Conservation (phyloP, 2,113 vertebrate genomes). For the Trematocara zebra region DNA sequence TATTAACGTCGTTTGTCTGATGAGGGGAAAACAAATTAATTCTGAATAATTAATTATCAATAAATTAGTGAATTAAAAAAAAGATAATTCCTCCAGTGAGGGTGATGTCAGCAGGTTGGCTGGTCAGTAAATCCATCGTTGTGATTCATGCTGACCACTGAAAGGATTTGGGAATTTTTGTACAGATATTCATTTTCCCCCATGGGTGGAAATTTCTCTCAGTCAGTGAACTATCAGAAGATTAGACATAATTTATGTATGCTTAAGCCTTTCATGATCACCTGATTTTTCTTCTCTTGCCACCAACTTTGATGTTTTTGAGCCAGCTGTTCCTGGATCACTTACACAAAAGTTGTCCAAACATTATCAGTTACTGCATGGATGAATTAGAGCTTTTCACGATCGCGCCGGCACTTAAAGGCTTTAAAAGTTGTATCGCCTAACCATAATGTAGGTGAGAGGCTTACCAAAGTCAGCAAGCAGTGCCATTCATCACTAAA, state of each 20-base stretch:
- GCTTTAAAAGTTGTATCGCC: not conserved
- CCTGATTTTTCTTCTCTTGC: not conserved
- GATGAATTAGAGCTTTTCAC: not conserved
- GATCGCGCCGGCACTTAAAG: not conserved
- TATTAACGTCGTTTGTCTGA: not conserved
- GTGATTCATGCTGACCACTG: not conserved
- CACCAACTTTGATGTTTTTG: not conserved
- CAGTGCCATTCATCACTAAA: not conserved
- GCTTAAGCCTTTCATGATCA: not conserved
- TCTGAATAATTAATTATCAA: not conserved
- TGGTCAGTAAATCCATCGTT: not conserved
- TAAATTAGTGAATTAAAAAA: not conserved
- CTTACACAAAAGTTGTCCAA: not conserved
- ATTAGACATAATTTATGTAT: not conserved
- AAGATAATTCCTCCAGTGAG: not conserved
- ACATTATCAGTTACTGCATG: not conserved
- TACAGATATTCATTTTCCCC: not conserved
- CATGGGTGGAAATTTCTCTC: not conserved
- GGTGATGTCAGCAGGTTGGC: not conserved
- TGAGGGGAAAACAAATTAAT: not conserved
- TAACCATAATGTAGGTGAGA: not conserved
- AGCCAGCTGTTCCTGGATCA: not conserved
- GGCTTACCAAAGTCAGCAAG: not conserved
- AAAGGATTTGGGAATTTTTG: not conserved
- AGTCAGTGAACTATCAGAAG: not conserved